Base-by-base conservation (phyloP, 2,888 invertebrate species). In the Drosophila algonquin region DNA sequence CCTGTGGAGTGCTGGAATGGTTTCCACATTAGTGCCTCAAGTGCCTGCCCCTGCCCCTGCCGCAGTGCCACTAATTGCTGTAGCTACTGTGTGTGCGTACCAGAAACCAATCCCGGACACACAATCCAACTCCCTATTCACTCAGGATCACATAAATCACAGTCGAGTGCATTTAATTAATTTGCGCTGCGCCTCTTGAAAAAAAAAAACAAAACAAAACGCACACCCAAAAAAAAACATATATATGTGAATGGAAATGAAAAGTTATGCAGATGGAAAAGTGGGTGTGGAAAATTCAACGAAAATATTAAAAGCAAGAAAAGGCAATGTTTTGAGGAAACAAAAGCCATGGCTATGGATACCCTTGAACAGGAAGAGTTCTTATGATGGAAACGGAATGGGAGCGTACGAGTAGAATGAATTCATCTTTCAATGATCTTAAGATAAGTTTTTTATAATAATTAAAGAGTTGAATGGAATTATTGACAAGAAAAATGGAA, bases 121-220 rank as follows among this genome's bases (percentile, higher is more conserved):
- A 35, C 30, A 27, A 24, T 5, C 27, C 47, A 40, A 55, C 59
- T 44, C 55, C 70, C 40, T 18, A 24, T 30, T 47, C 63, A 35
- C 53, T 47, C 50, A 58, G 46, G 32, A 63, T 57, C 73, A 69
- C 65, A 76, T 78, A 79, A 79, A 76, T 79, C 79, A 79, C 79
- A 78, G 76, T 70, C 76, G 79, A 79, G 72, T 78, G 78, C 78
- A 79, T 79, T 79, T 79, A 79, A 79, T 79, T 79, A 80, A 79
- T 79, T 80, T 73, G 60, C 27, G 67, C 67, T 71, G 60, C 35
- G 67, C 67, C 67, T 67, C 45, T 73, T 59, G 62, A 50, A 35
- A 24, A 57, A 53, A 53, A 74, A 60, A 52, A 40, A 30, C 53
- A 44, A 47, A 64, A 27, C n/a, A 30, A 53, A 60, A 12, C 35